A percentile compares a stretch with the other conserved stretches of the same genome.
Evolutionary conservation across 2,797 vertebrate genomes (phyloP).

Genomic region (Ptychobarbus kaznakovi): DNA sequence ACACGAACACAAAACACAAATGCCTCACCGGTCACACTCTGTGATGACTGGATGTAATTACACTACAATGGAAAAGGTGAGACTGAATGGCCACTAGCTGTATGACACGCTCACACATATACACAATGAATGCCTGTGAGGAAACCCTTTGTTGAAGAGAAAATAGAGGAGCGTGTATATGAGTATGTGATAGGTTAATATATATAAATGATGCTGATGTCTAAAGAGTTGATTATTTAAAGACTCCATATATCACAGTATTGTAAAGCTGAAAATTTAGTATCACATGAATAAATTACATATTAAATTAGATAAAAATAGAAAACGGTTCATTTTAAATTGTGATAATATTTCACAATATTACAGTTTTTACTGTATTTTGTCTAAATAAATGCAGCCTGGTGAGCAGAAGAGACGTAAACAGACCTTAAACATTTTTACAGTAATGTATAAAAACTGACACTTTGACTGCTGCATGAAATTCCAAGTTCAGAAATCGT

Average conservation of each 20-base stretch:
- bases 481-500: not conserved
- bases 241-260: not conserved
- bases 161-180: constrained; percentile 38
- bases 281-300: not conserved
- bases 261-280: not conserved
- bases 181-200: not conserved
- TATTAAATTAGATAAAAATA: not conserved
- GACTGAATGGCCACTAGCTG: constrained; percentile 64
- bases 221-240: not conserved
- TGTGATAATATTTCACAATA: not conserved
- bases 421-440: not conserved
- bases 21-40: constrained; percentile 16
- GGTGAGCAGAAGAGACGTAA: not conserved
- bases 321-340: not conserved
- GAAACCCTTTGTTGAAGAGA: constrained; percentile 45
- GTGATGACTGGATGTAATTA: constrained; percentile 52
- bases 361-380: not conserved
- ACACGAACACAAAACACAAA: constrained; percentile 35
- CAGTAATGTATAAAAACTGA: not conserved
- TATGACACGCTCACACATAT: constrained; percentile 53
- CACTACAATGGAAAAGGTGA: constrained; percentile 44
- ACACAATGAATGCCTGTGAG: constrained; percentile 33
- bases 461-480: not conserved
- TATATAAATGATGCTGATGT: not conserved
- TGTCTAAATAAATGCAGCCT: no score